phyloP scores from a whole-genome alignment of 2,888 invertebrate genomes.

The Beris morrisii region DNA sequence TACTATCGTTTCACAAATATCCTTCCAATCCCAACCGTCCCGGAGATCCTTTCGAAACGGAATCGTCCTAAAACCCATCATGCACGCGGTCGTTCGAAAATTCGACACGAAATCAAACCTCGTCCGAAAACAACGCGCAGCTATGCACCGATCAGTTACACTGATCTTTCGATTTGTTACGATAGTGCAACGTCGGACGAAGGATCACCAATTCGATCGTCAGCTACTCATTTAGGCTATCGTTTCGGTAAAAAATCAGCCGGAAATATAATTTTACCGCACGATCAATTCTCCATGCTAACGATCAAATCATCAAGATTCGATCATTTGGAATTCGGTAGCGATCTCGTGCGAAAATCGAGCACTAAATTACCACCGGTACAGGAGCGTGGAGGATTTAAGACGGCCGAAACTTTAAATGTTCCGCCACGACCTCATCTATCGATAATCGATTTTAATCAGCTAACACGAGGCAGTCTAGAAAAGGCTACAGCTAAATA shows the following conservation, averaged over 20 bases:
- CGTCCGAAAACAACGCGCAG: constrained; percentile 58
- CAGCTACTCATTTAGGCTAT: constrained; percentile 46
- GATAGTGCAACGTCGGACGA: constrained; percentile 59
- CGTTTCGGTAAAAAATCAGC: constrained; percentile 44
- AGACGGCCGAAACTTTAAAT: constrained; percentile 46
- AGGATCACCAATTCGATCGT: constrained; percentile 52
- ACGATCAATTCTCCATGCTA: constrained; percentile 52
- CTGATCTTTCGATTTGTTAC: constrained; percentile 60
- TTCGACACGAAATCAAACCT: constrained; percentile 54
- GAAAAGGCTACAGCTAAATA: constrained; percentile 54
- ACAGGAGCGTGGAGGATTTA: constrained; percentile 38
- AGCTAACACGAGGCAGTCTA: constrained; percentile 65
- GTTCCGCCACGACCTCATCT: constrained; percentile 65
- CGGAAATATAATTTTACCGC: constrained; percentile 41
- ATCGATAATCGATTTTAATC: constrained; percentile 73
- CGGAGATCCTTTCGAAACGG: constrained; percentile 53
- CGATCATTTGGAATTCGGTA: constrained; percentile 45
- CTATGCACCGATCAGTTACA: constrained; percentile 59
- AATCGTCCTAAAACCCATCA: constrained; percentile 53
- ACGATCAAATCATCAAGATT: constrained; percentile 48
- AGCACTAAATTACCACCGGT: constrained; percentile 40
- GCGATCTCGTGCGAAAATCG: constrained; percentile 39
- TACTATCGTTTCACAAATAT: constrained; percentile 78
- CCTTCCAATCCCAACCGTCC: constrained; percentile 59
- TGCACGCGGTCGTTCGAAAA: constrained; percentile 51